Conservation (phyloP, 2,797 vertebrate species). For the Scolopax rusticola region DNA sequence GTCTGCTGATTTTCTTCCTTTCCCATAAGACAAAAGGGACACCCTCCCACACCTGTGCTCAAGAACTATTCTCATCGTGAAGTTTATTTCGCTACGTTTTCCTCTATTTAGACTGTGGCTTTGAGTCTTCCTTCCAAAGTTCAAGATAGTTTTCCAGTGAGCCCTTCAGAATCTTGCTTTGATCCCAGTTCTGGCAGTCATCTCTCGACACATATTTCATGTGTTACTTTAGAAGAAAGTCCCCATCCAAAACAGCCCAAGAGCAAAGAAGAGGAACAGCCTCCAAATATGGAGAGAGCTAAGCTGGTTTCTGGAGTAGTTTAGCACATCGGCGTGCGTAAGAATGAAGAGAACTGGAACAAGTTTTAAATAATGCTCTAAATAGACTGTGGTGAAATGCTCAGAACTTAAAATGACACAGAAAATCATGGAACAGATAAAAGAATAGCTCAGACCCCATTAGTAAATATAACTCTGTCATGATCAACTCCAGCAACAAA, state of each 20-base stretch:
- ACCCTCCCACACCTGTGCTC: background rate
- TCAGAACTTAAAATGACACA: constrained; percentile 20
- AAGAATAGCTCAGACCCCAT: background rate
- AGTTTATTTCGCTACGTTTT: background rate
- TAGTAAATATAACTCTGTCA: background rate
- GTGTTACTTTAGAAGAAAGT: constrained; percentile 16
- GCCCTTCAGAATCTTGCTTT: constrained; percentile 38
- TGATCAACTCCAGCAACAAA: background rate
- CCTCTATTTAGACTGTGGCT: background rate
- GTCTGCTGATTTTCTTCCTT: background rate
- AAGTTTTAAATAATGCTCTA: constrained; percentile 31
- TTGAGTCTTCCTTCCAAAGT: background rate
- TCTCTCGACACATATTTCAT: constrained; percentile 12
- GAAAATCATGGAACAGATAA: constrained; percentile 43
- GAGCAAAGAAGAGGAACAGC: constrained; percentile 27
- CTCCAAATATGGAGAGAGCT: constrained; percentile 62
- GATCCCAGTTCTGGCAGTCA: constrained; percentile 45
- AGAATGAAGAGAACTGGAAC: constrained; percentile 40
- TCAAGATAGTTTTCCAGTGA: constrained; percentile 35
- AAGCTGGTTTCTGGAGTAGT: constrained; percentile 46
- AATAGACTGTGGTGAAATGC: constrained; percentile 56
- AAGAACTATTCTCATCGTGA: background rate
- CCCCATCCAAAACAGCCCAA: constrained; percentile 2
- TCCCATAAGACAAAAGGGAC: background rate
- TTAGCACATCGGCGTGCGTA: background rate